Evolutionary conservation across 1,140 invertebrate species (phyloP), one percentile per base, ranked within the genome.

Genomic region (Drosophila mojavensis): DNA sequence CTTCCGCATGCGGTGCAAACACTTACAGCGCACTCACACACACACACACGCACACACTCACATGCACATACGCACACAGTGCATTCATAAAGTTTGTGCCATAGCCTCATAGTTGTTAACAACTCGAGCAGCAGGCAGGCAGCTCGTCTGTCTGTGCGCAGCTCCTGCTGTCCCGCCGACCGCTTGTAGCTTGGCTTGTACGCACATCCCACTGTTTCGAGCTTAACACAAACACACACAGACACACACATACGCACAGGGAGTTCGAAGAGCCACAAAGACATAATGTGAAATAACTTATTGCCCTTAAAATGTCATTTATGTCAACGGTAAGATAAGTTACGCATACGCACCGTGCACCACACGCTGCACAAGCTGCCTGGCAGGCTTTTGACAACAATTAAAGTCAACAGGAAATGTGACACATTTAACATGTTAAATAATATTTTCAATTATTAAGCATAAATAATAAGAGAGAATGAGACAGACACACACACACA

Each of bases 241-340:
- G 17, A 36, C 28, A 39, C 28, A 15, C 45, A 54, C 48, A 56
- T 28, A 28, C 3, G 10, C 39, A 13, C 41, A 43, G 41, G 3
- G 43, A 33, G 36, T 39, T 15, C 20, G 53, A 47, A 51, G 65
- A 33, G 58, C 58, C 58, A 62, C 71, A 74, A 74, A 69, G 71
- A 73, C 80, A 84, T 89, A 90, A 89, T 89, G 84, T 74, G 84
- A 89, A 89, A 89, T 89, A 89, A 89, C 84, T 89, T 89, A 89
- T 89, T 89, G 84, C 80, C 84, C 84, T 89, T 89, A 89, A 89
- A 89, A 89, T 89, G 84, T 89, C 84, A 89, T 89, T 89, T 89
- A 73, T 89, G 84, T 89, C 84, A 89, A 89, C 84, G 84, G 70
- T 83, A 89, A 89, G 84, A 89, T 89, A 89, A 89, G 84, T 89